Evolutionary conservation across 2,113 vertebrate species (phyloP).

Genomic region (Centropus unirufus): DNA sequence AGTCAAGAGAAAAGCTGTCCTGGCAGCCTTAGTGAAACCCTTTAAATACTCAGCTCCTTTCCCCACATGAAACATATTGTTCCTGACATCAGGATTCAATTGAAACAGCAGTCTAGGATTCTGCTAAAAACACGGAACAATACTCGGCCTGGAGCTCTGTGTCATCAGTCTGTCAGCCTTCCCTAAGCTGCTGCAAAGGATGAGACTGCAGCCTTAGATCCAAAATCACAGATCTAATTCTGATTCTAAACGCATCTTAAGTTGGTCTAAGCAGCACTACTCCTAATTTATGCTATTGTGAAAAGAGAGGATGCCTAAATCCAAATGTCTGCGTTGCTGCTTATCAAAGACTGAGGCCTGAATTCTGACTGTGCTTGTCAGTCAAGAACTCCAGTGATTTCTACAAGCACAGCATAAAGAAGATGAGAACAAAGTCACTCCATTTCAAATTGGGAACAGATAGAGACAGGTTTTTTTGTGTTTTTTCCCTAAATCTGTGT

Average conservation of each 20-base stretch:
- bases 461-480: neutral
- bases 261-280: neutral
- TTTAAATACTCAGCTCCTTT: neutral
- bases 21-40: neutral
- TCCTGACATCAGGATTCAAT: conserved; percentile 13
- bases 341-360: neutral
- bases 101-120: neutral
- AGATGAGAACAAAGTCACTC: neutral
- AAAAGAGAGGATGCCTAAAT: neutral
- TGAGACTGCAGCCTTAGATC: neutral
- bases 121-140: neutral
- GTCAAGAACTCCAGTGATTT: neutral
- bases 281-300: neutral
- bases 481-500: neutral
- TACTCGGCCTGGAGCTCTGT: neutral
- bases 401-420: neutral
- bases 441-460: neutral
- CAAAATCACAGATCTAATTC: neutral
- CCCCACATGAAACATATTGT: neutral
- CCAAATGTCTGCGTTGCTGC: neutral
- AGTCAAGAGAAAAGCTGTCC: neutral
- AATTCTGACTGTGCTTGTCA: neutral
- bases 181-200: neutral
- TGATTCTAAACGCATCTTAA: neutral
- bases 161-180: conserved; percentile 21